Evolutionary conservation across 2,797 vertebrate species (phyloP).

Genomic region (Diglossa cyanea): DNA sequence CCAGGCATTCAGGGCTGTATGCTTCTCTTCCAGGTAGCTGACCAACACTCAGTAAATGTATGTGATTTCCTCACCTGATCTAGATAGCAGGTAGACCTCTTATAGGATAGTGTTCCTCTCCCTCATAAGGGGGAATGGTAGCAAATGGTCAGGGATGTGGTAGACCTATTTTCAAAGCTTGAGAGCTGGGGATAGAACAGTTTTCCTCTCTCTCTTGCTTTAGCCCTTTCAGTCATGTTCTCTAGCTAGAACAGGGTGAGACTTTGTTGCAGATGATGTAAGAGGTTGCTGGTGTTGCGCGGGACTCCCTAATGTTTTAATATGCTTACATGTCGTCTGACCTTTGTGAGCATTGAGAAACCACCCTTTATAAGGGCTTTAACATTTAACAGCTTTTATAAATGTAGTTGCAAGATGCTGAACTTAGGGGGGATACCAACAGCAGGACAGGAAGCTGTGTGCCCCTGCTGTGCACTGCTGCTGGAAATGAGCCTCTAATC

Average conservation of each 20-base stretch:
- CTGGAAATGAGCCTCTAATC: constrained; percentile 17
- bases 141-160: neutral
- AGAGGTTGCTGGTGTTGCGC: neutral
- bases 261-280: neutral
- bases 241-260: neutral
- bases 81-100: neutral
- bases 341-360: neutral
- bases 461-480: neutral
- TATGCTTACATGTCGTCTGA: neutral
- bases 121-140: neutral
- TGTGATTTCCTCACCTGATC: neutral
- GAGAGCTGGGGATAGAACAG: neutral
- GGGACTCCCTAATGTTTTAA: neutral
- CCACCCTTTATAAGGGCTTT: neutral
- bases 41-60: neutral
- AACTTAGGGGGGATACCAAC: neutral
- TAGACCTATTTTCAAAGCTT: neutral
- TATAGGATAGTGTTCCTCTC: neutral
- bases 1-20: accelerated
- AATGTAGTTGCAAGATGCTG: neutral
- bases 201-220: neutral
- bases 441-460: neutral
- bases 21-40: neutral
- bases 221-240: neutral
- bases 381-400: neutral